These are phyloP conservation scores for Drosophila nr. perissopoda DNA, from an alignment of 2,888 invertebrate genomes.

Conservation along the genomic window DNA sequence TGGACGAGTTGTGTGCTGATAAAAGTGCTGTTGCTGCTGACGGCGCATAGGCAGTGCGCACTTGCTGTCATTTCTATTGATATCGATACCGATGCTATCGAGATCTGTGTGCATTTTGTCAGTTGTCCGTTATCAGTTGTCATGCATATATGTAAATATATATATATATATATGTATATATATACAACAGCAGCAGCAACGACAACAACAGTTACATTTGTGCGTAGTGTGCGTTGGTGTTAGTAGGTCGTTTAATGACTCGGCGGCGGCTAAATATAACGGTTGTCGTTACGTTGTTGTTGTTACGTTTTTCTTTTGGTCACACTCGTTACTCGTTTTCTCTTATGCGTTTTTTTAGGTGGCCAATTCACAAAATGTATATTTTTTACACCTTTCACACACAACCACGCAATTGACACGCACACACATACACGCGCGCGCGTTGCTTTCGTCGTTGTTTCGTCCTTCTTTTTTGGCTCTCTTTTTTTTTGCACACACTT, in stretches of 20 bases:
- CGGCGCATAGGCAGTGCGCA: conserved; percentile 59
- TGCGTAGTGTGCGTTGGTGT: conserved; percentile 65
- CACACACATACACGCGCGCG: conserved; percentile 64
- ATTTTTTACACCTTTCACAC: conserved; percentile 78
- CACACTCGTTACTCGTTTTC: conserved; percentile 75
- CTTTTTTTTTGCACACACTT: conserved; percentile 47
- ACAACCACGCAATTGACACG: conserved; percentile 70
- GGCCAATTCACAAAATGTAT: conserved; percentile 78
- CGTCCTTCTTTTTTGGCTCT: conserved; percentile 45
- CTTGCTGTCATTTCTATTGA: conserved; percentile 57
- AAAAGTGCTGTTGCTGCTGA: conserved; percentile 70
- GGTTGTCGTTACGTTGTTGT: conserved; percentile 59
- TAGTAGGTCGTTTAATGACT: conserved; percentile 66
- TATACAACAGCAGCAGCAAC: conserved; percentile 39
- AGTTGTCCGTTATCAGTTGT: conserved; percentile 36
- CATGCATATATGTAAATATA: conserved; percentile 11
- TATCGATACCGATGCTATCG: conserved; percentile 51
- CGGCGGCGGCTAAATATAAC: conserved; percentile 76
- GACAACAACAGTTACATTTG: conserved; percentile 57
- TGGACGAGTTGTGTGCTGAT: conserved; percentile 76
- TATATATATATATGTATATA: background rate
- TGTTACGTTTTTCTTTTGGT: conserved; percentile 49
- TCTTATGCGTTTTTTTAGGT: conserved; percentile 50
- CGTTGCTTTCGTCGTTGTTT: conserved; percentile 45
- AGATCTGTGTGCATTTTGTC: conserved; percentile 73